Base-by-base conservation (phyloP, 2,113 vertebrate genomes). In the Psittacus erithacus region DNA sequence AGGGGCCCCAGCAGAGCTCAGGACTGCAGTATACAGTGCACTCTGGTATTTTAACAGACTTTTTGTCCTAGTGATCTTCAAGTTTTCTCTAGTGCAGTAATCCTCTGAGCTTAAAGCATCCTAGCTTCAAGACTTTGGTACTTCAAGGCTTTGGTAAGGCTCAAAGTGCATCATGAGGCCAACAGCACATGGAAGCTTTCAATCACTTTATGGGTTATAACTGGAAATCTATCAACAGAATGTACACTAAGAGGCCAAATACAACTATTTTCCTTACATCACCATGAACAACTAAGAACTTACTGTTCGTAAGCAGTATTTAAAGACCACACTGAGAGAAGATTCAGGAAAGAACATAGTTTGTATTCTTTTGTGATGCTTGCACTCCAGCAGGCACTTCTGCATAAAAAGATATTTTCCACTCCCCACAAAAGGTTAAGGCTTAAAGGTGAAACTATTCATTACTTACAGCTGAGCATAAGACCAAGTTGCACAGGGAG, bases 31-130 rank as follows among this genome's bases (percentile, higher is more conserved):
- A 83, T 50, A 78, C 83, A 89, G 43, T 41, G 62, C 44, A 90
- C 65, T 90, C 76, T 81, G 65, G 84, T 69, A 94, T 78, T 95
- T 91, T 68, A 94, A 90, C 69, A 92, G 88, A 88, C 35, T 88
- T 94, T 90, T 79, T 82, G 59, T 91, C 67, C 49, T 79, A 88
- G 81, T 52, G 60, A 92, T 90, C 55, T 68, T 77, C 71, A 68
- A 6, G 25, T 84, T 94, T 86, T 82, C 86, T 62, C 57, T 73
- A 81, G 64, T 43, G 35, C 12, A 92, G 35, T 63, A 88, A 82
- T 93, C 73, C 93, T 82, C 69, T 7, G 22, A 86, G 69, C 22
- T 90, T 75, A 79, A 88, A 76, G 33, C 53, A 86, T 67, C 17
- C n/a, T 2, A 3, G 33, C 39, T 86, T 81, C 60, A 86, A 81